These are phyloP conservation scores for Hymenopus coronatus DNA, from an alignment of 2,888 invertebrate species.

Conservation along the genomic window DNA sequence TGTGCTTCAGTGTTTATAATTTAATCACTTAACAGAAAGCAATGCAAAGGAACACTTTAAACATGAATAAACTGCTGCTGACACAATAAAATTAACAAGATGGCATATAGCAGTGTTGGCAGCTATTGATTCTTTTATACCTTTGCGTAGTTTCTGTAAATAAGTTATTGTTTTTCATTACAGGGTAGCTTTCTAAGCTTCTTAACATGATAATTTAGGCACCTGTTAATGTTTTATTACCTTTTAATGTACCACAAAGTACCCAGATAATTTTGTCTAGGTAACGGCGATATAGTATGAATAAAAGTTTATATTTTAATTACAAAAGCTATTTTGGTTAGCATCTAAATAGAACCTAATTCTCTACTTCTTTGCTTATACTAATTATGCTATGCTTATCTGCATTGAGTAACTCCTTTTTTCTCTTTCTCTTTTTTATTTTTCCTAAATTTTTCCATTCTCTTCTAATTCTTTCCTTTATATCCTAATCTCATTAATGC, in stretches of 20 bases:
- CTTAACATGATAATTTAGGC: not conserved
- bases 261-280: not conserved
- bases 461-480: constrained; percentile 5
- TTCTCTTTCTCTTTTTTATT: constrained; percentile 19
- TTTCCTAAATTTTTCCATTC: constrained; percentile 12
- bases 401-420: constrained; percentile 24
- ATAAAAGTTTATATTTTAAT: not conserved
- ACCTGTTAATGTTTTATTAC: not conserved
- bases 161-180: not conserved
- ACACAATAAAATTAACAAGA: not conserved
- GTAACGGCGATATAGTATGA: not conserved
- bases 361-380: constrained; percentile 10
- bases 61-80: not conserved
- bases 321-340: not conserved
- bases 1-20: not conserved
- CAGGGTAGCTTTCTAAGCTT: not conserved
- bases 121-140: not conserved
- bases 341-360: not conserved
- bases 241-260: not conserved
- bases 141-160: not conserved
- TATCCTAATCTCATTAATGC: not conserved
- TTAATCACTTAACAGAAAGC: not conserved
- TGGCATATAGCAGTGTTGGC: not conserved
- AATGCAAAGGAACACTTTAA: not conserved
- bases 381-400: constrained; percentile 23